phyloP scores from a whole-genome alignment of 92 coral and sea anemone genomes.

The Palythoa heliodiscus region DNA sequence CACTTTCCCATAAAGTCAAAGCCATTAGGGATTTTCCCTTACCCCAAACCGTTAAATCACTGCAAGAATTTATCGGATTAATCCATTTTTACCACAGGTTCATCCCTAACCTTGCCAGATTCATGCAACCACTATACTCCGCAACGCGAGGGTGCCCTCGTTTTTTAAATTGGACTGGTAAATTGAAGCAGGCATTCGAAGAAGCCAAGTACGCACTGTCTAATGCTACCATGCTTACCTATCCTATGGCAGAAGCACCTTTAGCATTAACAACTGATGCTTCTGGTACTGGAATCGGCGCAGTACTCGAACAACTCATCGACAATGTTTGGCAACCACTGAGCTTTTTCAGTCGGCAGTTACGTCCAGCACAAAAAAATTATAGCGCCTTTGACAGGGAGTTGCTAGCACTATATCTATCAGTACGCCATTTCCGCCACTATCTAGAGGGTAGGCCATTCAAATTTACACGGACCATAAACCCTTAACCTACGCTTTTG shows the following conservation, averaged over 20 bases:
- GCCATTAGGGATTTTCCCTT: conserved; percentile 29
- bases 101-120: conserved; percentile 11
- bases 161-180: background rate
- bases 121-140: conserved; percentile 20
- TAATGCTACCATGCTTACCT: conserved; percentile 29
- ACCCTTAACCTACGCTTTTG: background rate
- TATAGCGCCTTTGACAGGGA: conserved; percentile 58
- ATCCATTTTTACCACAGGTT: conserved; percentile 6
- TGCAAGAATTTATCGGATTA: conserved; percentile 9
- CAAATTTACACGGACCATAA: conserved; percentile 9
- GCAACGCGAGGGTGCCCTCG: background rate
- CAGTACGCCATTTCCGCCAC: conserved; percentile 36
- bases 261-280: conserved; percentile 31
- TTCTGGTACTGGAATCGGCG: conserved; percentile 31
- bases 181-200: background rate
- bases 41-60: conserved; percentile 5
- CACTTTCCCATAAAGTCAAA: conserved; percentile 1
- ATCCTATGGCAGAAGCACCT: conserved; percentile 22
- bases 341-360: conserved; percentile 48
- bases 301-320: conserved; percentile 22
- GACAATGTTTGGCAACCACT: conserved; percentile 36
- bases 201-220: conserved; percentile 16
- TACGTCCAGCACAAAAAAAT: conserved; percentile 28
- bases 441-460: conserved; percentile 46
- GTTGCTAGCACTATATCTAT: conserved; percentile 36